Base-by-base conservation (phyloP, 2,888 invertebrate species). In the Mystacides longicornis region DNA sequence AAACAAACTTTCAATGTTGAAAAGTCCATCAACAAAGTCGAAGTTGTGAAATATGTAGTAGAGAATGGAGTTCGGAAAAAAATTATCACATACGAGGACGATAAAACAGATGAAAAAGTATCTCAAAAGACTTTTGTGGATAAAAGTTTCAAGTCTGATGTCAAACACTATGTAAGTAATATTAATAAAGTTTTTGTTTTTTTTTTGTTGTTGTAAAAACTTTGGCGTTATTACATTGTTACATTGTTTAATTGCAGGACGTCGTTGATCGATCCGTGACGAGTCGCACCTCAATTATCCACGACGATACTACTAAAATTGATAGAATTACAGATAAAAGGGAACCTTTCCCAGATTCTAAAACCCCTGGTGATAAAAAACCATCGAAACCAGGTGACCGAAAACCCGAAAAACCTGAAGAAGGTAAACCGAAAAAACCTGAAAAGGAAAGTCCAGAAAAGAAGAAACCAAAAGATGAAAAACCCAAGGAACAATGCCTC, bases 401-500 rank as follows among this genome's bases (percentile, higher is more conserved):
- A 43, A 56, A 71, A 22, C 51, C 68, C 21, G 63, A 70, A 51
- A 56, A 71, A 31, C 52, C 69, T 20, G 63, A 68, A 42, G 67
- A 73, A 55, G 71, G 76, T 69, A 71, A 68, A 61, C 58, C 55
- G 4, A 75, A 70, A 52, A 68, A 72, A 62, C 68, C 73, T 64
- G 65, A 69, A 49, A 71, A 77, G 62, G 71, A 76, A 16, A 20
- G 21, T 5, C 58, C 55, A 2, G 58, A 58, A 42, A 55, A 56
- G 49, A 56, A 59, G 46, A 60, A 62, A 49, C 57, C 50, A 11
- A 43, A 16, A 5, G 69, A 69, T 61, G 67, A 67, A 52, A 67
- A 70, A 37, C 67, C 69, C 43, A 71, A 73, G 63, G 91, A 91
- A 67, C 87, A 89, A 71, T 92, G 92, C 70, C 89, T 92, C 66